Conservation (phyloP, 2,797 vertebrate genomes). For the Danionella dracula region DNA sequence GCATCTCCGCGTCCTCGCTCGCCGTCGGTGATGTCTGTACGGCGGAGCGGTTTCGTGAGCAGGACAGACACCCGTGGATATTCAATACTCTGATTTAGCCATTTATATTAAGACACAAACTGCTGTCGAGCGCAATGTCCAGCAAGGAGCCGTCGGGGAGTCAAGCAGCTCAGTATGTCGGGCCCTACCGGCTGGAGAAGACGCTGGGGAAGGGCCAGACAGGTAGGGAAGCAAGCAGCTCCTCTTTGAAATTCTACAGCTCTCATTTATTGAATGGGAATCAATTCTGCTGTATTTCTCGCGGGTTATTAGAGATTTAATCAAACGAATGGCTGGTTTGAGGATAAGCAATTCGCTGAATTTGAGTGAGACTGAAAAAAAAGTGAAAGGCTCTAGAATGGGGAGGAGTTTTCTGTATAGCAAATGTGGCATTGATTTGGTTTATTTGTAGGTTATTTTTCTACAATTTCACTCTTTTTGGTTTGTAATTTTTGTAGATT, state of each 20-base stretch:
- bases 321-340: neutral
- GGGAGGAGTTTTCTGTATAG: neutral
- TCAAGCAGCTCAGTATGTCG: constrained; percentile 85
- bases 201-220: constrained; percentile 92
- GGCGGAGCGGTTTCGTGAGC: constrained; percentile 48
- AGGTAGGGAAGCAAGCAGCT: constrained; percentile 70
- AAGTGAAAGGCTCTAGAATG: neutral
- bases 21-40: constrained; percentile 58
- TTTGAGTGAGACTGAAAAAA: too few species aligned
- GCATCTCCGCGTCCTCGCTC: constrained; percentile 31
- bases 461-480: too few species aligned
- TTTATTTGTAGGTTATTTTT: too few species aligned
- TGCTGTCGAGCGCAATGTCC: constrained; percentile 65
- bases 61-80: constrained; percentile 48
- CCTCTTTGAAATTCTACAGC: neutral
- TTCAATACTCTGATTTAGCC: constrained; percentile 45
- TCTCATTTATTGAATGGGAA: neutral
- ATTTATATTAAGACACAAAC: constrained; percentile 2
- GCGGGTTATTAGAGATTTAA: neutral
- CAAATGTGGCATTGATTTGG: neutral
- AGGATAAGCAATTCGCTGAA: too few species aligned
- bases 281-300: constrained; percentile 4
- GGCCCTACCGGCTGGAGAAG: constrained; percentile 90
- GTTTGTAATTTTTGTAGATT: too few species aligned
- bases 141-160: constrained; percentile 71